Evolutionary conservation across 2,888 invertebrate species (phyloP).

Genomic region (Ypsolopha sequella): DNA sequence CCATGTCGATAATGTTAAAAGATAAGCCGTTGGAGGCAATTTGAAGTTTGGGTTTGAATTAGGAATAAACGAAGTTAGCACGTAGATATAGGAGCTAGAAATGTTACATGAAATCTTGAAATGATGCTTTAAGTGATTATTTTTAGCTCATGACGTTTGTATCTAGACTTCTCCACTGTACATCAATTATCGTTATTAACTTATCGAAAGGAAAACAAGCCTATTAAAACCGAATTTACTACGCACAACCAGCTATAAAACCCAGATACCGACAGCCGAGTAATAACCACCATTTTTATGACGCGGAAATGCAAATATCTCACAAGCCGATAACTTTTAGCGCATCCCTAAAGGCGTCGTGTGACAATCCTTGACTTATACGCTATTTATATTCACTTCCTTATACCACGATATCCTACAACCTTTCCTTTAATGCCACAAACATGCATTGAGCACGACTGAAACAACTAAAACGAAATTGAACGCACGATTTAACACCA

Average conservation of each 20-base stretch:
- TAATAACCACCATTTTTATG: not conserved
- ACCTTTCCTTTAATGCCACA: constrained; percentile 23
- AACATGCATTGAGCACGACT: not conserved
- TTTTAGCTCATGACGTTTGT: no score
- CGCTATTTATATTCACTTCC: constrained; percentile 59
- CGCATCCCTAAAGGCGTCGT: constrained; percentile 10
- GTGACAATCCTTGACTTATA: constrained; percentile 46
- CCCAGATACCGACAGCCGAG: no score
- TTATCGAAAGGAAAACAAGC: no score
- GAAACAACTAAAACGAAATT: not conserved
- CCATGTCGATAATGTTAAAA: not conserved
- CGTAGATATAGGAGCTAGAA: no score
- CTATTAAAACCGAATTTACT: no score
- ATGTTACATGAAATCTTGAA: not conserved
- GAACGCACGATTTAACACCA: not conserved
- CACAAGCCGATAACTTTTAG: constrained; percentile 2
- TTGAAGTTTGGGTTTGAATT: no score
- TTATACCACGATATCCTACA: constrained; percentile 31
- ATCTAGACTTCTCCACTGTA: no score
- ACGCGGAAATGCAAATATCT: not conserved
- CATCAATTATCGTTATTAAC: no score
- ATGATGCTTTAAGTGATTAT: no score
- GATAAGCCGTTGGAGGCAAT: no score
- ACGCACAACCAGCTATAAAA: no score
- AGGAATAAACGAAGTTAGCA: no score